A percentile compares a stretch with the other conserved stretches of the same genome.
Evolutionary conservation across 2,113 vertebrate species (phyloP).

Genomic region (Podocnemis expansa): DNA sequence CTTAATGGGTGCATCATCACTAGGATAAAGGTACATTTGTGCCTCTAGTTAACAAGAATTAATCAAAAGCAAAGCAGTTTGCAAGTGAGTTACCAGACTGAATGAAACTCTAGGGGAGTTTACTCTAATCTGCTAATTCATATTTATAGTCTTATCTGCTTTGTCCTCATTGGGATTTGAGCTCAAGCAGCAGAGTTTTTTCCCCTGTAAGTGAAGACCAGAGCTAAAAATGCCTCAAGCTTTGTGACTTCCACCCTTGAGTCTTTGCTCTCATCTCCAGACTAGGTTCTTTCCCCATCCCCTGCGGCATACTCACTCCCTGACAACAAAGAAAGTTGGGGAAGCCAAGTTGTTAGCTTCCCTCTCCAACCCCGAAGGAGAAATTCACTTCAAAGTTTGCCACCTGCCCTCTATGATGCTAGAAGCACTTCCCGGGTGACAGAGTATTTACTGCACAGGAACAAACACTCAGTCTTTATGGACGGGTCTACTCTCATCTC

Average conservation of each 20-base stretch:
- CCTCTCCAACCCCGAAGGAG: background rate
- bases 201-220: background rate
- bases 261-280: background rate
- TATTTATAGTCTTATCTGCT: background rate
- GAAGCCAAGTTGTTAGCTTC: fast-evolving
- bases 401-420: conserved; percentile 18
- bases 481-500: background rate
- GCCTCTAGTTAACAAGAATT: background rate
- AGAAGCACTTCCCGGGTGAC: conserved; percentile 39
- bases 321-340: background rate
- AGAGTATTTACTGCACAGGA: background rate
- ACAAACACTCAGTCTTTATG: conserved; percentile 69
- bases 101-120: background rate
- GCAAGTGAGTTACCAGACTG: background rate
- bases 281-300: background rate
- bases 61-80: background rate
- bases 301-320: fast-evolving
- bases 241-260: background rate
- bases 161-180: background rate
- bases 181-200: background rate
- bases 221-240: background rate
- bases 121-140: fast-evolving
- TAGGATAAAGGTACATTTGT: background rate
- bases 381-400: conserved; percentile 46
- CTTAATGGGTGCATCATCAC: background rate